Evolutionary conservation across 2,888 invertebrate species (phyloP), one percentile per base, ranked within the genome.

Genomic region (Ichneumoninae sp.): DNA sequence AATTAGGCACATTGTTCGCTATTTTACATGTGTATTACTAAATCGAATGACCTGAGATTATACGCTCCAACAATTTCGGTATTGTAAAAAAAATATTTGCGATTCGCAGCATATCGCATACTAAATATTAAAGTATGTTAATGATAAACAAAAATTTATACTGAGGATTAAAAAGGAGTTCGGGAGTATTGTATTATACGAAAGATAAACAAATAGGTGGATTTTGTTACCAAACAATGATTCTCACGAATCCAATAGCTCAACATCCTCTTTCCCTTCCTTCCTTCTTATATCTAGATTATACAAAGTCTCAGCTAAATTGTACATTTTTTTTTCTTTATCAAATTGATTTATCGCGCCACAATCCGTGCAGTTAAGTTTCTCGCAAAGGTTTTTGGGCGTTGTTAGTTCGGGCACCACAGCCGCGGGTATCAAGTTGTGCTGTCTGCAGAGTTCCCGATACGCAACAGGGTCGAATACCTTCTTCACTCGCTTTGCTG

Each of bases 371-470:
- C 44, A 16, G 44, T 16, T 47, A 4, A 47, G 3, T 16, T 47
- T 47, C 57, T 26, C 57, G 4, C 10, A 57, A 4, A 26, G 57
- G 10, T 26, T 13, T 13, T 13, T 33, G 0, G 62, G 30, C 26
- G 62, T 16, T 30, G 16, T 62, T 33, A 7, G 1, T 5, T 62
- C 5, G 16, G 13, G 62, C 0, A 1, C 1, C 16, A 30, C 62
- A 33, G n/a, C 1, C 30, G n/a, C n/a, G 16, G 54, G 71, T 40
- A 50, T n/a, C 10, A 82, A 72, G 50, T 68, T 68, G 26, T 77
- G 62, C n/a, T 71, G 47, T n/a, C 47, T 66, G 50, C 54, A 76
- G n/a, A 77, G 70, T 57, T 65, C 62, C 13, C 62, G 6, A 57
- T 44, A 44, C 1, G n/a, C 19, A 10, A 33, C 33, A 36, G 33